Evolutionary conservation across 2,888 invertebrate genomes (phyloP).

Genomic region (Agrotis ipsilon): DNA sequence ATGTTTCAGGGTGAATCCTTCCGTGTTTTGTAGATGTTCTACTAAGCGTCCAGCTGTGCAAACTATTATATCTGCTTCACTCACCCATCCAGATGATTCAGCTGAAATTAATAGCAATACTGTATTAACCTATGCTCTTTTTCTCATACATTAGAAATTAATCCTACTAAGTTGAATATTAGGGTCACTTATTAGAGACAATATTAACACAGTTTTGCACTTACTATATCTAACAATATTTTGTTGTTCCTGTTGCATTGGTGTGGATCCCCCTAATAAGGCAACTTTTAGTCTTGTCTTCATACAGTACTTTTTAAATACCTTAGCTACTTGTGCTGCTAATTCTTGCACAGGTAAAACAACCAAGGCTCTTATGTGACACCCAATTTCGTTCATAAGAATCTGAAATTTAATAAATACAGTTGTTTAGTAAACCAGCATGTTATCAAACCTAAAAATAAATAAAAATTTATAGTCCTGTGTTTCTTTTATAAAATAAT

Average conservation of each 20-base stretch:
- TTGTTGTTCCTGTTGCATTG: slow-evolving; percentile 93
- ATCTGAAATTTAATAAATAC: slow-evolving; percentile 80
- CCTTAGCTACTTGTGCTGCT: slow-evolving; percentile 96
- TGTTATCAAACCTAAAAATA: background rate
- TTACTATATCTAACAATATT: slow-evolving; percentile 90
- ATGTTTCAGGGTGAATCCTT: slow-evolving; percentile 94
- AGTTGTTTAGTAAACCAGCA: background rate
- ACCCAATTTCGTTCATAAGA: slow-evolving; percentile 92
- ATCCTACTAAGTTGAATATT: too few species aligned
- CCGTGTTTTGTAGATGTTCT: slow-evolving; percentile 96
- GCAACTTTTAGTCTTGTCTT: slow-evolving; percentile 94
- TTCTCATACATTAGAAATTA: background rate
- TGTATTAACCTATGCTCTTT: background rate
- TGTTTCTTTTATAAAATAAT: too few species aligned
- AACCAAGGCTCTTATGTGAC: slow-evolving; percentile 95
- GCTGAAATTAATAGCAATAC: slow-evolving; percentile 82
- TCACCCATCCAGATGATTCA: slow-evolving; percentile 90
- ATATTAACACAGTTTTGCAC: slow-evolving; percentile 70
- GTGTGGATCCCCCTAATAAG: slow-evolving; percentile 93
- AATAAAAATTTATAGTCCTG: too few species aligned
- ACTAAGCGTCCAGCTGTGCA: slow-evolving; percentile 98
- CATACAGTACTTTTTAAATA: slow-evolving; percentile 94
- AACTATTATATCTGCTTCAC: slow-evolving; percentile 95
- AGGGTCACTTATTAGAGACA: too few species aligned
- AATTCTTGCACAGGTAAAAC: slow-evolving; percentile 98